Evolutionary conservation across 2,113 vertebrate species (phyloP).

Genomic region (Alouatta palliata): DNA sequence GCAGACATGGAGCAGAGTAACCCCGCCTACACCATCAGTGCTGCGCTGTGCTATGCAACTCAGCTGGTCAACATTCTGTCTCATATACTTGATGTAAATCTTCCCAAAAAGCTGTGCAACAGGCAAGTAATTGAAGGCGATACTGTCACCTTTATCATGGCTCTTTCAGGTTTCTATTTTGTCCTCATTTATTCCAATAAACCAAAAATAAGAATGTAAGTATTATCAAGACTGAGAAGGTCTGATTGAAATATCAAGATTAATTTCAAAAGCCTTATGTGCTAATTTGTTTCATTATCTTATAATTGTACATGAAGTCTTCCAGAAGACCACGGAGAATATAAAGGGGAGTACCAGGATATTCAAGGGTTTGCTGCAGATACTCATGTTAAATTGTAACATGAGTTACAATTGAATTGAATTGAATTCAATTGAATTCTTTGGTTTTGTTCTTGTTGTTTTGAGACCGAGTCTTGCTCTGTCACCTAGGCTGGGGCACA

Average conservation of each 20-base stretch:
- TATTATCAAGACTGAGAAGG: not conserved
- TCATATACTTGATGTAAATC: slow-evolving; percentile 95
- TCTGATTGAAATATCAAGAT: not conserved
- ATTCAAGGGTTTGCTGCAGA: not conserved
- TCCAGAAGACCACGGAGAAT: not conserved
- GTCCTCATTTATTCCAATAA: not conserved
- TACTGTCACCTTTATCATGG: not conserved
- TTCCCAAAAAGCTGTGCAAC: slow-evolving; percentile 98
- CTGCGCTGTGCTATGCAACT: slow-evolving; percentile 95
- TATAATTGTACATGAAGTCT: not conserved
- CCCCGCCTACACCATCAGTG: slow-evolving; percentile 96
- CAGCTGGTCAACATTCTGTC: slow-evolving; percentile 96
- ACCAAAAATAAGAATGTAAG: not conserved
- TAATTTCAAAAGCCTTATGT: not conserved
- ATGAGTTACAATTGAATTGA: too few relatives aligned
- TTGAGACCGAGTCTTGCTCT: too few relatives aligned
- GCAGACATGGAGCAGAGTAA: slow-evolving; percentile 96
- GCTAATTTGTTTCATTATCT: not conserved
- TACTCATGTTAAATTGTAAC: not conserved
- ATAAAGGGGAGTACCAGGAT: not conserved
- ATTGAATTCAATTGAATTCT: too few relatives aligned
- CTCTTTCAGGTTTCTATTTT: not conserved
- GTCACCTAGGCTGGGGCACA: too few relatives aligned
- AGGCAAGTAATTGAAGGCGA: slow-evolving; percentile 85
- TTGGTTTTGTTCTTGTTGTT: not conserved